Conservation (phyloP, 1,140 invertebrate genomes). For the Drosophila mayri region DNA sequence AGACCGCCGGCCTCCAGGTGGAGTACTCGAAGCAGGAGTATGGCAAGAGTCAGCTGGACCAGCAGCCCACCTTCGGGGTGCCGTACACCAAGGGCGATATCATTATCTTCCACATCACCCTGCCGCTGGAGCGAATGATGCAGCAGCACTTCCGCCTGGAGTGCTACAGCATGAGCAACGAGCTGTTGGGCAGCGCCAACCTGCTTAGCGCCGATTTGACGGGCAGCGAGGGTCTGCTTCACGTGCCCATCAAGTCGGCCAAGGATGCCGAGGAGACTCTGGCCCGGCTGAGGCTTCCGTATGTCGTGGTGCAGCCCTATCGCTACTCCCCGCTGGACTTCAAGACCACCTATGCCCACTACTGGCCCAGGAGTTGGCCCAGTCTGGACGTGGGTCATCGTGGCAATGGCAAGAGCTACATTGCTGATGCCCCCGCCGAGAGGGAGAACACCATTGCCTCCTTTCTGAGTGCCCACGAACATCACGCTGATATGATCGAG, state of each 20-base stretch:
- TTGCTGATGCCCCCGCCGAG: slow-evolving; percentile 90
- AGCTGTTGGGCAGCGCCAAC: slow-evolving; percentile 93
- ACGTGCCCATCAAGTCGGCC: slow-evolving; percentile 91
- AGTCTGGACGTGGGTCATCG: slow-evolving; percentile 96
- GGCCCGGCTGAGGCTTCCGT: slow-evolving; percentile 88
- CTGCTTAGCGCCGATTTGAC: slow-evolving; percentile 84
- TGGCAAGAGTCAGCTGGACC: slow-evolving; percentile 65
- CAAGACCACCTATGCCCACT: slow-evolving; percentile 91
- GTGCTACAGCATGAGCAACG: slow-evolving; percentile 59
- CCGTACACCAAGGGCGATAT: slow-evolving; percentile 72
- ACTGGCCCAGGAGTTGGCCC: slow-evolving; percentile 93
- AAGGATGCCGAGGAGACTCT: slow-evolving; percentile 85
- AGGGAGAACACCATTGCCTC: slow-evolving; percentile 97
- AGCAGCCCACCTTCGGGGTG: slow-evolving; percentile 64
- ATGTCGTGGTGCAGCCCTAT: slow-evolving; percentile 90
- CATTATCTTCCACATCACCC: slow-evolving; percentile 85
- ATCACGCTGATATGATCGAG: slow-evolving; percentile 97
- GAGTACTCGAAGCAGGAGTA: slow-evolving; percentile 75
- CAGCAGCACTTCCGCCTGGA: slow-evolving; percentile 60
- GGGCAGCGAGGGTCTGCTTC: slow-evolving; percentile 91
- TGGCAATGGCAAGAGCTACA: slow-evolving; percentile 90
- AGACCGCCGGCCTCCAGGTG: slow-evolving; percentile 70
- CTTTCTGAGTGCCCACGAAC: slow-evolving; percentile 93
- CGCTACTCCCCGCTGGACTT: slow-evolving; percentile 90
- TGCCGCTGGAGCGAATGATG: slow-evolving; percentile 84